These are phyloP conservation scores for Saccostrea cuccullata DNA, from an alignment of 1,140 invertebrate genomes.

Conservation along the genomic window DNA sequence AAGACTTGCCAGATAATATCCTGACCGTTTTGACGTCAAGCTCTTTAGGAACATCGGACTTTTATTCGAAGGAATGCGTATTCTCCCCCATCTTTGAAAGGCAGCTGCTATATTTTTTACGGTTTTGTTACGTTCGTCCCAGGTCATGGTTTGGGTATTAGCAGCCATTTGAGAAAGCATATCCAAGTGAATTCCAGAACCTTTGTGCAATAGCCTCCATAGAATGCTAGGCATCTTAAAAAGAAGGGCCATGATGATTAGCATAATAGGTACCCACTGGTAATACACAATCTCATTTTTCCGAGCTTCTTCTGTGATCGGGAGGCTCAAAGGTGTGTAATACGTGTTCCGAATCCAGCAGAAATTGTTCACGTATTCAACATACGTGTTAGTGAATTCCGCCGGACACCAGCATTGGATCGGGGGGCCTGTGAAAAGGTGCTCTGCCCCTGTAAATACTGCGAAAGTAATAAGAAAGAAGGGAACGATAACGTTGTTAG, in stretches of 20 bases:
- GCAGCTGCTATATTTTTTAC: slow-evolving; percentile 65
- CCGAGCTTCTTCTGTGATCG: slow-evolving; percentile 62
- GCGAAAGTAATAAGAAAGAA: slow-evolving; percentile 63
- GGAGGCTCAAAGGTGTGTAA: slow-evolving; percentile 69
- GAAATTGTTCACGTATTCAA: slow-evolving; percentile 87
- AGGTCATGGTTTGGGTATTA: slow-evolving; percentile 54
- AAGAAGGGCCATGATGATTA: slow-evolving; percentile 78
- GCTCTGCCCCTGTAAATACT: slow-evolving; percentile 57
- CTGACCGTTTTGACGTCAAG: slow-evolving; percentile 67
- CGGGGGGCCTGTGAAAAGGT: slow-evolving; percentile 67
- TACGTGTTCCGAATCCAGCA: slow-evolving; percentile 98
- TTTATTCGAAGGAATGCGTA: slow-evolving; percentile 56
- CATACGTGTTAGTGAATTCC: slow-evolving; percentile 68
- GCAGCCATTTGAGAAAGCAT: slow-evolving; percentile 60
- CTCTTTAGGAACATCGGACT: slow-evolving; percentile 72
- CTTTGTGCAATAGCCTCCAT: slow-evolving; percentile 74
- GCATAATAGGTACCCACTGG: slow-evolving; percentile 79
- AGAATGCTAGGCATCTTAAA: slow-evolving; percentile 78
- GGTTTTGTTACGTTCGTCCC: slow-evolving; percentile 64
- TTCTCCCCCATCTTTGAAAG: slow-evolving; percentile 64
- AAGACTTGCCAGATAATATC: slow-evolving; percentile 78
- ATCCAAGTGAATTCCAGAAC: slow-evolving; percentile 67
- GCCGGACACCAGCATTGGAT: slow-evolving; percentile 77
- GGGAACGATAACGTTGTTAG: slow-evolving; percentile 68
- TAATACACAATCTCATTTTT: slow-evolving; percentile 74